These are phyloP conservation scores for Phallusia fumigata DNA, from an alignment of 23 tunicate genomes.

Conservation along the genomic window DNA sequence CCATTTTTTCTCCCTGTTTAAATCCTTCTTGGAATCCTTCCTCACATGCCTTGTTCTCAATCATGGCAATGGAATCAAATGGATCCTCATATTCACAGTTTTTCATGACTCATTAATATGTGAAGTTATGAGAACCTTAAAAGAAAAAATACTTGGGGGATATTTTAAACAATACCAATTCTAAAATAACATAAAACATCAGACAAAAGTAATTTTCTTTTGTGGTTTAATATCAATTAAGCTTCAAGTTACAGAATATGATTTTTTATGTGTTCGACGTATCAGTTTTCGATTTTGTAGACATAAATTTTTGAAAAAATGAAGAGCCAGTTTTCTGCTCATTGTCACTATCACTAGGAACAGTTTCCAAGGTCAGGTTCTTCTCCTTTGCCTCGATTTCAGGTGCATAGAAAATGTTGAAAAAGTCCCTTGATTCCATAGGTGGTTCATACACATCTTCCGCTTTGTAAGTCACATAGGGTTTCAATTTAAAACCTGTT, in stretches of 20 bases:
- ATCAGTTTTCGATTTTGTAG: neutral
- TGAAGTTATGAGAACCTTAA: no score
- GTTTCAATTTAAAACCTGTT: slow-evolving; percentile 54
- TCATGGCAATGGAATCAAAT: slow-evolving; percentile 19
- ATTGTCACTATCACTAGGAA: slow-evolving; percentile 35
- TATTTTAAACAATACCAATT: no score
- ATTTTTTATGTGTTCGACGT: neutral
- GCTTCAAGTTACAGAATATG: no score
- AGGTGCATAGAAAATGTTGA: slow-evolving; percentile 82
- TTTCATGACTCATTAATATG: no score
- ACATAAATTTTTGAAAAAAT: neutral
- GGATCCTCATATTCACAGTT: neutral
- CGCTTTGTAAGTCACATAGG: slow-evolving; percentile 73
- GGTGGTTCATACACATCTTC: slow-evolving; percentile 65
- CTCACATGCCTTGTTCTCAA: slow-evolving; percentile 5
- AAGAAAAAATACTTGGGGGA: no score
- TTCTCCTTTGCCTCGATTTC: slow-evolving; percentile 53
- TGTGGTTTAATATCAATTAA: no score
- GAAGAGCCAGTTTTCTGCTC: neutral
- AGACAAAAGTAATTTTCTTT: neutral
- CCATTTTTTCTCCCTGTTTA: slow-evolving; percentile 19
- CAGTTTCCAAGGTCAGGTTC: slow-evolving; percentile 52
- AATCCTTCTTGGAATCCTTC: slow-evolving; percentile 32
- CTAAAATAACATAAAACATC: neutral
- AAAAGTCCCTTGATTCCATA: slow-evolving; percentile 64